Evolutionary conservation across 2,797 vertebrate genomes (phyloP).

Genomic region (Crenichthys baileyi): DNA sequence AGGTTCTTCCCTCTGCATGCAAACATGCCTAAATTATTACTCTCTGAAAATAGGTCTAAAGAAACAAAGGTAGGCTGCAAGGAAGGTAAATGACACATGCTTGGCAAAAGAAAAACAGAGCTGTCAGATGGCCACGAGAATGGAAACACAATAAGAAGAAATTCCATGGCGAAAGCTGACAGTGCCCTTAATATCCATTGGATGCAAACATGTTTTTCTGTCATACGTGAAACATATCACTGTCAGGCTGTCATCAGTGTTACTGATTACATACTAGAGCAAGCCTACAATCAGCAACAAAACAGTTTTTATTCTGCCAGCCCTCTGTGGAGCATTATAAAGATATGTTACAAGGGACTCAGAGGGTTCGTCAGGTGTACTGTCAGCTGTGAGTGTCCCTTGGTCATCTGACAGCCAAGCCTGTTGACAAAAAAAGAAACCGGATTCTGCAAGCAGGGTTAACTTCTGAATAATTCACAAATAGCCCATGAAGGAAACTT

Average conservation of each 20-base stretch:
- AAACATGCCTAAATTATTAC: constrained; percentile 34
- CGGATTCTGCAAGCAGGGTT: constrained; percentile 62
- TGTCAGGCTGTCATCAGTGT: constrained; percentile 48
- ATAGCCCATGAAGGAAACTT: constrained; percentile 52
- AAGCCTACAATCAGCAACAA: constrained; percentile 47
- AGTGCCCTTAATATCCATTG: constrained; percentile 53
- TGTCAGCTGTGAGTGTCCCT: constrained; percentile 47
- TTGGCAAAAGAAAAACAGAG: constrained; percentile 28
- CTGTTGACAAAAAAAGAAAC: constrained; percentile 67
- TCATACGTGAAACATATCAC: constrained; percentile 35
- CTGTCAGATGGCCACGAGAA: constrained; percentile 26
- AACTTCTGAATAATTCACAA: constrained; percentile 81
- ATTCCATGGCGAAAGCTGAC: constrained; percentile 28
- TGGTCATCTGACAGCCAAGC: constrained; percentile 68
- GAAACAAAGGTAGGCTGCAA: constrained; percentile 4
- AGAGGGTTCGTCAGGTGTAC: constrained; percentile 55
- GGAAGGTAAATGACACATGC: constrained; percentile 34
- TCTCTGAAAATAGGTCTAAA: constrained; percentile 14
- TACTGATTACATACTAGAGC: constrained; percentile 51
- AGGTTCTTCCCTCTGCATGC: constrained; percentile 48
- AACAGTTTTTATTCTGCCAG: constrained; percentile 44
- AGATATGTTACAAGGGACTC: constrained; percentile 20
- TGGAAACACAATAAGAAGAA: constrained; percentile 15
- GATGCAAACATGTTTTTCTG: constrained; percentile 54
- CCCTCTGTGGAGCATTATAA: constrained; percentile 29